Percentiles rank a stretch among this genome's conserved stretches.
Evolutionary conservation across 2,888 invertebrate species (phyloP).

Genomic region (Pterostichus madidus): DNA sequence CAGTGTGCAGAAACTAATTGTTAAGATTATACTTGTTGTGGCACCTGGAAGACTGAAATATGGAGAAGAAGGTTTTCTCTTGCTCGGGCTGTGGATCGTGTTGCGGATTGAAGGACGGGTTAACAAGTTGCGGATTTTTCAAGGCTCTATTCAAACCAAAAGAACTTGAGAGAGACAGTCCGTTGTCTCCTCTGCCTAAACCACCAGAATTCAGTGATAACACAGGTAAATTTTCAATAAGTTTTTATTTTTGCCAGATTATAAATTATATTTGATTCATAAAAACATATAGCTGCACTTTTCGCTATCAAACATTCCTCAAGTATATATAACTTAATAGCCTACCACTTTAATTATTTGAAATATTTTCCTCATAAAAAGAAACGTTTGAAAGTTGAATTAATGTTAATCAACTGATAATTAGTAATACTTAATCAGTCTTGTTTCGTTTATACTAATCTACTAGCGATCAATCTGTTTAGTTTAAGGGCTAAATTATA

Average conservation of each 20-base stretch:
- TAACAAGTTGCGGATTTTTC: slow-evolving; percentile 74
- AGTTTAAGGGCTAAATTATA: too few species aligned
- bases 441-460: too few species aligned
- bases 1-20: not conserved
- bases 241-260: not conserved
- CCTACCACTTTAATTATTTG: too few species aligned
- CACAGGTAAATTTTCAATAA: slow-evolving; percentile 69
- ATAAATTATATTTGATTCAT: too few species aligned
- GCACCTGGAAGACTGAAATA: not conserved
- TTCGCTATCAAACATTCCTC: too few species aligned
- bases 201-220: slow-evolving; percentile 70
- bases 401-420: too few species aligned
- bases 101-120: slow-evolving; percentile 70
- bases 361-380: too few species aligned
- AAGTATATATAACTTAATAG: too few species aligned
- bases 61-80: slow-evolving; percentile 2
- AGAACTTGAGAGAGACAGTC: slow-evolving; percentile 70
- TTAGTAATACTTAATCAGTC: too few species aligned
- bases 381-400: too few species aligned
- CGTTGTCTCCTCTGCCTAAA: slow-evolving; percentile 74
- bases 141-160: slow-evolving; percentile 75
- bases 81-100: slow-evolving; percentile 23
- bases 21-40: not conserved
- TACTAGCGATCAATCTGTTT: too few species aligned
- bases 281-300: too few species aligned